These are phyloP conservation scores for Nephrotoma flavescens DNA, from an alignment of 2,888 invertebrate genomes.

Conservation along the genomic window DNA sequence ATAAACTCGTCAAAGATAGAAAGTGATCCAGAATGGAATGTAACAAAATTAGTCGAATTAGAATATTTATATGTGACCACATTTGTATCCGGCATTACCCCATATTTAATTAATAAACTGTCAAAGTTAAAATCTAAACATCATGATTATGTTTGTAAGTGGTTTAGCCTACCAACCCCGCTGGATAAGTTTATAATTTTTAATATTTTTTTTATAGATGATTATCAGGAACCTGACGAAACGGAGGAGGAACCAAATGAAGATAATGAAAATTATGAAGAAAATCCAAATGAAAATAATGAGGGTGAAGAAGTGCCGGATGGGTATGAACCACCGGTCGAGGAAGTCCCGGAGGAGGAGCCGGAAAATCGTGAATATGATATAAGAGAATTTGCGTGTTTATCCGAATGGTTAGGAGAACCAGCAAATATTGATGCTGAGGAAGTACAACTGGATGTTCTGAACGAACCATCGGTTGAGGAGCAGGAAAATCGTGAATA, in stretches of 20 bases:
- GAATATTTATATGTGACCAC: background rate
- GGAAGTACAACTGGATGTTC: too few species aligned
- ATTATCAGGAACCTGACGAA: background rate
- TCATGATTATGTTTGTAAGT: background rate
- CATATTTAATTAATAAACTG: background rate
- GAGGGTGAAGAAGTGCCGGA: background rate
- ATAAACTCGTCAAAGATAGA: background rate
- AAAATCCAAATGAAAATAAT: background rate
- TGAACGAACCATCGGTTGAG: too few species aligned
- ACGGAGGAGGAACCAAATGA: background rate
- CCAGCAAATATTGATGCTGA: too few species aligned
- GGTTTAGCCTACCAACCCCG: background rate
- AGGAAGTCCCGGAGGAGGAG: background rate
- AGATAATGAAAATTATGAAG: background rate
- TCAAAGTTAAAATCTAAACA: background rate
- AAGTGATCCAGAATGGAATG: background rate
- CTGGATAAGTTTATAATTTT: too few species aligned
- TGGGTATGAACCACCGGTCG: background rate
- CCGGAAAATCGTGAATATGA: background rate
- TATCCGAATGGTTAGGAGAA: background rate
- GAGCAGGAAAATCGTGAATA: background rate
- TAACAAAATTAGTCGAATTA: background rate
- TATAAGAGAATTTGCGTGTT: background rate
- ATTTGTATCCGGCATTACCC: background rate
- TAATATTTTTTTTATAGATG: background rate